A percentile compares a stretch with the other conserved stretches of the same genome.
phyloP scores from a whole-genome alignment of 2,113 vertebrate species.

The Triplophysa dalaica region DNA sequence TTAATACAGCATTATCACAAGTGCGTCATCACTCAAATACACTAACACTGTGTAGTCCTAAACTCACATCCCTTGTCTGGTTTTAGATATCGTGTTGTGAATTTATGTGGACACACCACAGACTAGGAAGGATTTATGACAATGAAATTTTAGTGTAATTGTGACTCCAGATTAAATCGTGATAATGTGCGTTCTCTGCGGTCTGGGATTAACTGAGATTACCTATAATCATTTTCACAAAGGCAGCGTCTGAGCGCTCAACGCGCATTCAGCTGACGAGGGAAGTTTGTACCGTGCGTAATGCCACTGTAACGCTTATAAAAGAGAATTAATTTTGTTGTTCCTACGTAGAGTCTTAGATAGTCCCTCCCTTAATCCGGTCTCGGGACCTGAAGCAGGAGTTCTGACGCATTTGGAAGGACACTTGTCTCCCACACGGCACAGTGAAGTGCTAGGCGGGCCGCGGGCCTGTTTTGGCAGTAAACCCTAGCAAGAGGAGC shows the following conservation, averaged over 20 bases:
- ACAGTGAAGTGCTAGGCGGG: slow-evolving; percentile 27
- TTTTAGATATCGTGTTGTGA: not conserved
- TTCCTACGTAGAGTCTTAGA: slow-evolving; percentile 22
- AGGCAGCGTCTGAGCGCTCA: slow-evolving; percentile 30
- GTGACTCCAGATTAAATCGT: slow-evolving; percentile 33
- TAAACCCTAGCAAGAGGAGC: slow-evolving; percentile 41
- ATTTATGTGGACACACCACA: slow-evolving; percentile 4
- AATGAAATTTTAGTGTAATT: slow-evolving; percentile 34
- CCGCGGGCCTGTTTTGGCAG: slow-evolving; percentile 54
- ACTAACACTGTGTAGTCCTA: not conserved
- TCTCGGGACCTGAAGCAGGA: slow-evolving; percentile 29
- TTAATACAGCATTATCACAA: slow-evolving; percentile 44
- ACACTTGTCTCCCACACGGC: slow-evolving; percentile 52
- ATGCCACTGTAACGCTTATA: slow-evolving; percentile 30
- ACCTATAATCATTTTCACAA: slow-evolving; percentile 48
- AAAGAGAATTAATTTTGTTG: slow-evolving; percentile 8
- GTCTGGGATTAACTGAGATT: slow-evolving; percentile 58
- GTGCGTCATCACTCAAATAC: slow-evolving; percentile 19
- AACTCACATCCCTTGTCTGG: not conserved
- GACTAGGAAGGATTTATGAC: slow-evolving; percentile 27
- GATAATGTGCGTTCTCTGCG: slow-evolving; percentile 43
- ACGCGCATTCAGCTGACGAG: slow-evolving; percentile 35
- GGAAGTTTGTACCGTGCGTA: slow-evolving; percentile 13
- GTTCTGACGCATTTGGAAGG: slow-evolving; percentile 51
- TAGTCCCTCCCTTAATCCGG: not conserved